phyloP scores from a whole-genome alignment of 2,888 invertebrate genomes.

The Polyommatus icarus region DNA sequence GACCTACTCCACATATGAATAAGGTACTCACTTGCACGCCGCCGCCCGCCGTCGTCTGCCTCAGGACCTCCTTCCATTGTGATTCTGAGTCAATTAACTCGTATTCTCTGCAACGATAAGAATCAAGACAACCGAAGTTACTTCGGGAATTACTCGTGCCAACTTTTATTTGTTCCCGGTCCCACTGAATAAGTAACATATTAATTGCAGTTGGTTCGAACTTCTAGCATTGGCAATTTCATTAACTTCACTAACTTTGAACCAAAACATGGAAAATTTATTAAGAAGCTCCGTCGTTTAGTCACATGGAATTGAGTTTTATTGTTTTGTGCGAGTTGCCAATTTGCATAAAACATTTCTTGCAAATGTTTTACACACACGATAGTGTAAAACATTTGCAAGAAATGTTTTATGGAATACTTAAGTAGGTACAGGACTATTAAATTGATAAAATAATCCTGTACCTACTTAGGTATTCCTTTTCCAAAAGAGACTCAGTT shows the following conservation, averaged over 20 bases:
- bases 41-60: slow-evolving; percentile 81
- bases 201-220: slow-evolving; percentile 14
- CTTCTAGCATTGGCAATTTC: slow-evolving; percentile 11
- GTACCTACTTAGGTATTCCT: too few species aligned
- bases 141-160: slow-evolving; percentile 33
- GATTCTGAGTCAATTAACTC: slow-evolving; percentile 93
- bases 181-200: slow-evolving; percentile 20
- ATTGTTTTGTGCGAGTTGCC: neutral
- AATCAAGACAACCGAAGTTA: slow-evolving; percentile 34
- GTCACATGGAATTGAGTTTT: neutral
- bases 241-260: slow-evolving; percentile 23
- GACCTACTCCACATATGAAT: slow-evolving; percentile 25
- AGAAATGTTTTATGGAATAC: too few species aligned
- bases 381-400: too few species aligned
- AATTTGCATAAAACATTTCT: neutral
- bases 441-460: too few species aligned
- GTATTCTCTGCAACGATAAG: slow-evolving; percentile 67
- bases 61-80: slow-evolving; percentile 94
- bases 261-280: slow-evolving; percentile 32
- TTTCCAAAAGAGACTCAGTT: too few species aligned
- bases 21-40: slow-evolving; percentile 68
- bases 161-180: slow-evolving; percentile 28
- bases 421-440: too few species aligned
- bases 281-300: neutral
- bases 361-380: slow-evolving; percentile 3